Conservation (phyloP, 2,113 vertebrate genomes). For the Sander lucioperca region DNA sequence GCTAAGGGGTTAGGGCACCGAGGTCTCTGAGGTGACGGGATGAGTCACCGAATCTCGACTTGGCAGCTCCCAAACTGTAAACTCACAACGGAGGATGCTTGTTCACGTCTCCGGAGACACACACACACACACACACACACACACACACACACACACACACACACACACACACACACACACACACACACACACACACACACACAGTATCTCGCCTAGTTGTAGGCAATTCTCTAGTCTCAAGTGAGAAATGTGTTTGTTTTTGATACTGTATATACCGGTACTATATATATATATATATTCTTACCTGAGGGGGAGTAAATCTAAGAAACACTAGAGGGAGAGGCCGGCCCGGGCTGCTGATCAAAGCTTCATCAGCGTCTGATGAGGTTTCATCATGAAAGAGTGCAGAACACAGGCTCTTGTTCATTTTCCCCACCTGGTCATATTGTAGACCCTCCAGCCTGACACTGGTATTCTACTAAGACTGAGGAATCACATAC, state of each 20-base stretch:
- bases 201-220: conserved; percentile 31
- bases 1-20: background rate
- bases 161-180: background rate
- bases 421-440: conserved; percentile 14
- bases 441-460: conserved; percentile 10
- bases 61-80: conserved; percentile 13
- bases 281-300: conserved; percentile 12
- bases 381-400: conserved; percentile 23
- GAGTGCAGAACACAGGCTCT: background rate
- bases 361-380: conserved; percentile 35
- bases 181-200: conserved; percentile 22
- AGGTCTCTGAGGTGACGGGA: conserved; percentile 24
- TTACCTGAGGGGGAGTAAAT: conserved; percentile 15
- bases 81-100: conserved; percentile 19
- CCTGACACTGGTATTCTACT: background rate
- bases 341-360: background rate
- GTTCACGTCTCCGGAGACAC: too few species aligned
- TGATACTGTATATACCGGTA: background rate
- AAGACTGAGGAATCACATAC: background rate
- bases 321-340: conserved; percentile 21
- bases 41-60: conserved; percentile 13
- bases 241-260: conserved; percentile 53
- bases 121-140: background rate
- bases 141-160: background rate
- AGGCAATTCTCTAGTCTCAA: conserved; percentile 40